Base-by-base conservation (phyloP, 2,888 invertebrate species). In the Aspidiotus rigidus region DNA sequence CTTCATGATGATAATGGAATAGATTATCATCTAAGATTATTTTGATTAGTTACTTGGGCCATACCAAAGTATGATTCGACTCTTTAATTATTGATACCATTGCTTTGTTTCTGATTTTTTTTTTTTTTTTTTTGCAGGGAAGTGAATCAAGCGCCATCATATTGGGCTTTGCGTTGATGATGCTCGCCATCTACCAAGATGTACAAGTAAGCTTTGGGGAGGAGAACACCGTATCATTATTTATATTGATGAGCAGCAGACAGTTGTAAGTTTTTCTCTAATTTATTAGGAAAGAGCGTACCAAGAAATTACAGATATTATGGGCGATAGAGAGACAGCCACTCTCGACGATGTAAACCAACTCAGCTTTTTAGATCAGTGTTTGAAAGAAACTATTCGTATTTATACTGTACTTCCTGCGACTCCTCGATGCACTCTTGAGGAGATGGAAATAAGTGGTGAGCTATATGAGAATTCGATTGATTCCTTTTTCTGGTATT, bases 371-470 rank as follows among this genome's bases (percentile, higher is more conserved):
- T 2, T 57, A 2, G 57, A 57, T 13, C 57, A 57, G 16, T 57
- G 57, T 17, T n/a, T 57, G 10, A 57, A 57, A 57, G 57, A 57
- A 57, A 57, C 57, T 6, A 57, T 57, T 15, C 15, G 57, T n/a
- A n/a, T n/a, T 10, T 57, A 16, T 15, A 57, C 57, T 3, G 15
- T 57, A 57, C 16, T 57, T n/a, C 57, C 57, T 10, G 15, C 17
- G 10, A 57, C 57, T 16, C 17, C 15, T 15, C 11, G 57, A 57
- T 13, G 11, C 10, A 49, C 49, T 13, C 10, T n/a, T 49, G 49
- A 49, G 49, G 49, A 49, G n/a, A 11, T 49, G n/a, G n/a, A 49
- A n/a, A 49, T 49, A 1, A 49, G 49, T 6, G 49, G 49, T 49
- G 6, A 49, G 49, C n/a, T 49, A n/a, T n/a, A n/a, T n/a, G n/a